Evolutionary conservation across 2,888 invertebrate genomes (phyloP), one percentile per base, ranked within the genome.

Genomic region (Macropis europaea): DNA sequence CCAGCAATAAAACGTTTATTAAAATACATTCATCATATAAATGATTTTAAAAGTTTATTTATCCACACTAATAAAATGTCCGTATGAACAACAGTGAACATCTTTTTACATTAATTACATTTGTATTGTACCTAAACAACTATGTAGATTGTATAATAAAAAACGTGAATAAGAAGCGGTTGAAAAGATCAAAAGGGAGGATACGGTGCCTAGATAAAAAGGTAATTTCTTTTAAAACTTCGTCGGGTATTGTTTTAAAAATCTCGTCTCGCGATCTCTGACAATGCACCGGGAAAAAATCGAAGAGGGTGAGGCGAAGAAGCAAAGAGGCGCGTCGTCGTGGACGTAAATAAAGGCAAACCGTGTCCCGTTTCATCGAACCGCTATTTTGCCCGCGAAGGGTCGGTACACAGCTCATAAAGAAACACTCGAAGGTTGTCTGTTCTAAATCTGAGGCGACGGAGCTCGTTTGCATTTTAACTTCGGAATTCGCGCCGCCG

Each of bases 361-460:
- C 50, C n/a, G 43, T 52, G 50, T 57, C 60, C 66, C 56, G 66
- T 74, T 76, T 72, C 63, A 73, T 59, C 66, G 68, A 61, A 69
- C 40, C 43, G 60, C 66, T 70, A 53, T 73, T 69, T 76, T 57
- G 57, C 59, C 47, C 43, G 48, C 74, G 52, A 77, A 77, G 72
- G 72, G 60, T 75, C 54, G 69, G 54, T 38, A 57, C 56, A 47
- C 67, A 53, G 68, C 66, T 77, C 73, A 66, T 75, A 63, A 75
- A 74, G 71, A 60, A 66, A 62, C 56, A 42, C 56, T 64, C 48
- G 77, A 75, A 80, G 75, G 72, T 38, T 77, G 74, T 74, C 77
- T 66, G 75, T 73, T 74, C 80, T 80, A 81, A 75, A 77, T 81
- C 57, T 26, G 77, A 64, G 56, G 40, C 67, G 43, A 34, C 38